phyloP scores from a whole-genome alignment of 2,113 vertebrate genomes.

The Sinocyclocheilus anophthalmus region DNA sequence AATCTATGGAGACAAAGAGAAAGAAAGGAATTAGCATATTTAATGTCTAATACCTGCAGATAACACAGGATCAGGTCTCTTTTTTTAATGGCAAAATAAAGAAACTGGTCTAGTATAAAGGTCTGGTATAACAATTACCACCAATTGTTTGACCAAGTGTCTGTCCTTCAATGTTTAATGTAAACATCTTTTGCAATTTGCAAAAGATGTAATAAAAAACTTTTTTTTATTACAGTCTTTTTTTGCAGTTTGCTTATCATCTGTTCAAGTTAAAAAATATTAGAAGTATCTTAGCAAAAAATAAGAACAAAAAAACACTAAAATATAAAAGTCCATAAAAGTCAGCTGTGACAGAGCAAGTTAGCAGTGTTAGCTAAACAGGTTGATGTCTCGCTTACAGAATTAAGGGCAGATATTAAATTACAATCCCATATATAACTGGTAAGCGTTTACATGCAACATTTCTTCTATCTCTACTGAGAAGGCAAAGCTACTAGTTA shows the following conservation, averaged over 20 bases:
- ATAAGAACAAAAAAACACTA: not conserved
- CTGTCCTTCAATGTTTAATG: not conserved
- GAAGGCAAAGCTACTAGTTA: not conserved
- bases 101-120: not conserved
- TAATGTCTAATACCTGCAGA: not conserved
- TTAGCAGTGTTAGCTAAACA: conserved; percentile 19
- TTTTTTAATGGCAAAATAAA: not conserved
- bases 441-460: not conserved
- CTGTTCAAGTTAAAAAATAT: not conserved
- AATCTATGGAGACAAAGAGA: conserved; percentile 80
- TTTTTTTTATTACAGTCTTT: not conserved
- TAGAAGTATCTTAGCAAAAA: not conserved
- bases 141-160: not conserved
- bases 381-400: not conserved
- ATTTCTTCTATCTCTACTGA: not conserved
- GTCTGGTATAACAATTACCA: not conserved
- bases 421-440: not conserved
- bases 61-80: not conserved
- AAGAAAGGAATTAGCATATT: not conserved
- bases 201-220: no score
- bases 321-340: not conserved
- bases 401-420: not conserved
- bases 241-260: not conserved
- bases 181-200: not conserved
- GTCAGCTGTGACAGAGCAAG: not conserved